Conservation (phyloP, 2,113 vertebrate genomes). For the Sorex araneus region DNA sequence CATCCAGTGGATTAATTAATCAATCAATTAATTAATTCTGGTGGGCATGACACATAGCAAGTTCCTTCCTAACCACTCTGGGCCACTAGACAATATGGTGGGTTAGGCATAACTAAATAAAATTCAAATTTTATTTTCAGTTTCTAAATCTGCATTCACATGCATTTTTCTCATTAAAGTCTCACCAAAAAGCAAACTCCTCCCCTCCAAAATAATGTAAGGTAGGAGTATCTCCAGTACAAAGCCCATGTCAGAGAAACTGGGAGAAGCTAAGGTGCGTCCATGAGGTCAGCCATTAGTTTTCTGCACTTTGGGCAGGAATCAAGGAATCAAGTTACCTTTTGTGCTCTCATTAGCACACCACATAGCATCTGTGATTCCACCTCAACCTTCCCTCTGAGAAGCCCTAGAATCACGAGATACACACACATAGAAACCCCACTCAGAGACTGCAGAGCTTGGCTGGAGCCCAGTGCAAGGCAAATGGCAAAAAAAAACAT, state of each 20-base stretch:
- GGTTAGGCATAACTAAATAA: not conserved
- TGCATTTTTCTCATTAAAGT: not conserved
- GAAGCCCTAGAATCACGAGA: not conserved
- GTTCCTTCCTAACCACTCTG: too few relatives aligned
- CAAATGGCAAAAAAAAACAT: not conserved
- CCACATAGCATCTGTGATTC: not conserved
- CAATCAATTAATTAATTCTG: too few relatives aligned
- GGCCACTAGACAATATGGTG: not conserved
- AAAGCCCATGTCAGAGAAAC: not conserved
- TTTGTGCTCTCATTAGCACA: not conserved
- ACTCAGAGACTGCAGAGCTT: not conserved
- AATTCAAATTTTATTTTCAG: not conserved
- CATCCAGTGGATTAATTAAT: too few relatives aligned
- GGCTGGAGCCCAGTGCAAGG: not conserved
- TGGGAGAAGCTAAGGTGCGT: not conserved
- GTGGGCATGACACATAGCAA: too few relatives aligned
- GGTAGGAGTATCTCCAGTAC: not conserved
- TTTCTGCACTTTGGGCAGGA: not conserved
- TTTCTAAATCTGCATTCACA: not conserved
- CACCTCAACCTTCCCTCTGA: not conserved
- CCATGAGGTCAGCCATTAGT: not conserved
- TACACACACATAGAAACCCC: not conserved
- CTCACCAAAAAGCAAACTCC: not conserved
- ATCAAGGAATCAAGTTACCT: not conserved
- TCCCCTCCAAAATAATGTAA: not conserved